Evolutionary conservation across 2,113 vertebrate species (phyloP).

Genomic region (Seriola rivoliana): DNA sequence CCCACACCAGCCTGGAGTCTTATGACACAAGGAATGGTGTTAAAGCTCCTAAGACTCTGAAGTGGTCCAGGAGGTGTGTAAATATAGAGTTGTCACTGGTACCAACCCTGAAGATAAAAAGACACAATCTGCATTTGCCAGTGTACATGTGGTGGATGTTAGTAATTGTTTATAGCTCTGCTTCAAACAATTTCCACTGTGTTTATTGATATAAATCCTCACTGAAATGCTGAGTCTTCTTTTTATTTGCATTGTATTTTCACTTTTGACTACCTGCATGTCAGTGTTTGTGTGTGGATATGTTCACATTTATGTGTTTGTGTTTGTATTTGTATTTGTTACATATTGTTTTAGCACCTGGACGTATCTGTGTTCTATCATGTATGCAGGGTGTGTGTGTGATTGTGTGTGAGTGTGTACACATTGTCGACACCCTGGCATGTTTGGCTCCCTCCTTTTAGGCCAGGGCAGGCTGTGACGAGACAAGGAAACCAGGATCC

Average conservation of each 20-base stretch:
- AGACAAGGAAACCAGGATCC: conserved; percentile 85
- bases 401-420: conserved; percentile 14
- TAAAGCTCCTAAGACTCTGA: conserved; percentile 45
- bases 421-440: conserved; percentile 79
- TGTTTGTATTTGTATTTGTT: not conserved
- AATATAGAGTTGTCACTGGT: conserved; percentile 62
- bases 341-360: conserved; percentile 16
- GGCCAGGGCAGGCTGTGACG: conserved; percentile 74
- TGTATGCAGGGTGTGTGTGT: conserved; percentile 12
- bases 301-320: not conserved
- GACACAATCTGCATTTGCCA: not conserved
- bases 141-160: conserved; percentile 2
- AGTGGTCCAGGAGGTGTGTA: conserved; percentile 46
- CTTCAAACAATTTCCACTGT: not conserved
- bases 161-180: conserved; percentile 1
- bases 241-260: not conserved
- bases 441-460: conserved; percentile 78
- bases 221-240: not conserved
- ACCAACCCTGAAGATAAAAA: conserved; percentile 29
- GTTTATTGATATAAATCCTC: not conserved
- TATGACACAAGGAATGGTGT: conserved; percentile 61
- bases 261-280: not conserved
- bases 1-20: conserved; percentile 26
- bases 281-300: not conserved
- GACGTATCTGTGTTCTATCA: not conserved